A percentile compares a stretch with the other conserved stretches of the same genome.
Conservation (phyloP, 1,140 invertebrate species). For the Heliconius nattereri region DNA sequence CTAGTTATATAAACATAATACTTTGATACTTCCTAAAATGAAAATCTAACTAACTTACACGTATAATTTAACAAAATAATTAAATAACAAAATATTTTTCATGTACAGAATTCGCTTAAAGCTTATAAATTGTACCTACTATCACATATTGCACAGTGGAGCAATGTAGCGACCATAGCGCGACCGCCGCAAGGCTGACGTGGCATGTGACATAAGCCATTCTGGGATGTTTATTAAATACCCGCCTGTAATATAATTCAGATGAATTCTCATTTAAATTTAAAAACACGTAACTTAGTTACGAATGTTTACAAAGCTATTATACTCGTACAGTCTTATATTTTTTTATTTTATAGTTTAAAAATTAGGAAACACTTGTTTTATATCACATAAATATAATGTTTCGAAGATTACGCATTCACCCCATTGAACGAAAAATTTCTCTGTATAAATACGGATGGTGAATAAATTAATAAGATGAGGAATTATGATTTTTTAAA, state of each 20-base stretch:
- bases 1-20: too few relatives aligned
- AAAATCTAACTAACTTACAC: too few relatives aligned
- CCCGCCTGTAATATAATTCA: constrained; percentile 30
- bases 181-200: constrained; percentile 68
- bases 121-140: constrained; percentile 32
- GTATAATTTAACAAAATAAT: too few relatives aligned
- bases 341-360: too few relatives aligned
- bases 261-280: constrained; percentile 34
- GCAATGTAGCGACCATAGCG: constrained; percentile 59
- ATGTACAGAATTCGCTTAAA: neutral
- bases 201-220: constrained; percentile 58
- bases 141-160: constrained; percentile 51
- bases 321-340: too few relatives aligned
- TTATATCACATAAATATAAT: too few relatives aligned
- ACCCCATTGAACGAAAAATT: neutral
- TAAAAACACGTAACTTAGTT: neutral
- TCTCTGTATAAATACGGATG: neutral
- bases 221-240: constrained; percentile 54
- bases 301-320: neutral
- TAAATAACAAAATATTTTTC: too few relatives aligned
- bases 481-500: neutral
- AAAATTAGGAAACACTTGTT: too few relatives aligned
- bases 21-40: too few relatives aligned
- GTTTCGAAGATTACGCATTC: neutral
- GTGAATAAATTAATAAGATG: constrained; percentile 10